Base-by-base conservation (phyloP, 2,797 vertebrate species). In the Melanotaenia maccullochi region DNA sequence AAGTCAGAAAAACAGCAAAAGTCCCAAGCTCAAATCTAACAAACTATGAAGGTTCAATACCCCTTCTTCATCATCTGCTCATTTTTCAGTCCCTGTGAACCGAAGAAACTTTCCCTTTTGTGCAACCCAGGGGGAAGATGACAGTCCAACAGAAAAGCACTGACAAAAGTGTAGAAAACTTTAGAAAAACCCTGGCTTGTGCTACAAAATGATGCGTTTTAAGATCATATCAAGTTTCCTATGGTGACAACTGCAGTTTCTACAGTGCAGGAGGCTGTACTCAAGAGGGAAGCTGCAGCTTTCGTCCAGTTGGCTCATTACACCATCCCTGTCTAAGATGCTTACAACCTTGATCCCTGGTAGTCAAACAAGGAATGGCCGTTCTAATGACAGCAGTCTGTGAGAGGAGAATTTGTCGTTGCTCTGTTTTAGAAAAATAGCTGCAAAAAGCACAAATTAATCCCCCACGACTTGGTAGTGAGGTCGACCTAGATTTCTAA, bases 361-460 rank as follows among this genome's bases (percentile, higher is more conserved):
- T 77, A 82, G 81, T 66, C 68, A 62, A 69, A 79, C 65, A 33
- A 68, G 63, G 57, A 74, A 72, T 8, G 78, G 82, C 79, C 42
- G 32, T 12, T 78, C 69, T 86, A 82, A 90, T 87, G 82, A 54
- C 36, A 12, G 55, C 67, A 71, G 74, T 80, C 63, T 77, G 47
- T 14, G 33, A 49, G 9, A 42, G 33, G 61, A 78, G 76, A 76
- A 88, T 85, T 88, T 91, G 85, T 86, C 89, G 83, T 89, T 66
- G 65, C 76, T 87, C 64, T 58, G 62, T 85, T 88, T 82, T 65
- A 67, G 63, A 88, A 85, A 88, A 85, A 47, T 75, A 85, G 83
- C 89, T 83, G 82, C 40, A 70, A 91, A 89, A 84, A 76, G 80
- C 78, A 81, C 74, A 90, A 92, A 90, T 86, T 73, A 91, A 88